Percentiles rank a stretch among this genome's conserved stretches.
Evolutionary conservation across 2,113 vertebrate genomes (phyloP).

Genomic region (Thamnaconus septentrionalis): DNA sequence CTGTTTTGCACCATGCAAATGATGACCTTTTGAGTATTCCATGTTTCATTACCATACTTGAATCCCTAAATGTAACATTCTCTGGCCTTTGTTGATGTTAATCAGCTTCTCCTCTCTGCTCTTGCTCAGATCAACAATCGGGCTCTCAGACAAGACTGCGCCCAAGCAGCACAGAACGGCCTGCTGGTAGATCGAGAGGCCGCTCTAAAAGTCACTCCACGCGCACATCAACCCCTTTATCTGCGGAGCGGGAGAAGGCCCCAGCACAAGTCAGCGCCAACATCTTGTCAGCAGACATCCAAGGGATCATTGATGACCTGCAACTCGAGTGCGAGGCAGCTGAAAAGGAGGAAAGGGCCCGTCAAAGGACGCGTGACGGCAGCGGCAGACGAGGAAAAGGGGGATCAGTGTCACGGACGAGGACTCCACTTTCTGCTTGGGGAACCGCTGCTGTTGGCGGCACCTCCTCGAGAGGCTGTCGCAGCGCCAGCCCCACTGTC

Average conservation of each 20-base stretch:
- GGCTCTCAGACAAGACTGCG: slow-evolving; percentile 62
- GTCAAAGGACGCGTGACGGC: slow-evolving; percentile 52
- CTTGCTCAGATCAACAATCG: slow-evolving; percentile 77
- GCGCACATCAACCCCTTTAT: slow-evolving; percentile 8
- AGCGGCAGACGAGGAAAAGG: slow-evolving; percentile 55
- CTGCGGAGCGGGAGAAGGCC: slow-evolving; percentile 31
- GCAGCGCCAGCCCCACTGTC: slow-evolving; percentile 83
- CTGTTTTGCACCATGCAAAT: background rate
- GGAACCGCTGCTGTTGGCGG: slow-evolving; percentile 2
- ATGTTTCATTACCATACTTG: background rate
- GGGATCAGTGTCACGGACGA: slow-evolving; percentile 60
- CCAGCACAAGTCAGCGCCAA: slow-evolving; percentile 69
- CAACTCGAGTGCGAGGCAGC: slow-evolving; percentile 77
- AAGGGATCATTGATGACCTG: slow-evolving; percentile 89
- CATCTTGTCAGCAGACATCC: slow-evolving; percentile 86
- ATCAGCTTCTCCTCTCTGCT: slow-evolving; percentile 64
- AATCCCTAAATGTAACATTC: background rate
- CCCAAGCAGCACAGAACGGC: slow-evolving; percentile 68
- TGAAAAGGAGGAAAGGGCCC: slow-evolving; percentile 41
- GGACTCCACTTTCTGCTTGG: slow-evolving; percentile 55
- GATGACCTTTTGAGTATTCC: background rate
- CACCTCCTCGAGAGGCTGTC: slow-evolving; percentile 49
- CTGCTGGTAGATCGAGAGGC: slow-evolving; percentile 24
- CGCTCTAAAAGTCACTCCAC: slow-evolving; percentile 53
- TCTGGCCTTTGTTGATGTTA: slow-evolving; percentile 8